These are phyloP conservation scores for Micromys minutus DNA, from an alignment of 2,113 vertebrate species.

Conservation along the genomic window DNA sequence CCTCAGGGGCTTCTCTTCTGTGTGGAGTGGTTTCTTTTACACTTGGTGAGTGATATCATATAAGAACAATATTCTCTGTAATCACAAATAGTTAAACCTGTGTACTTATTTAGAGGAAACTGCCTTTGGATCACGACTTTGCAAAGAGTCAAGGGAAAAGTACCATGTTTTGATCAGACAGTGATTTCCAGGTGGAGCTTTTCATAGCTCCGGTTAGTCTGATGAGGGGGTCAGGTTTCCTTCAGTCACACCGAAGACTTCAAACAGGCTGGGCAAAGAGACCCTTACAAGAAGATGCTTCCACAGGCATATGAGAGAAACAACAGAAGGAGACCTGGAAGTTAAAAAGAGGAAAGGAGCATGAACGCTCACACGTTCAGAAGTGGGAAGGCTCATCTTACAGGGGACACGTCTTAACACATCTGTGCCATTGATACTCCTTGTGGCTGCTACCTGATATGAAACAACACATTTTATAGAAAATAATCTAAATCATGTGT, in stretches of 20 bases:
- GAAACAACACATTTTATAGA: background rate
- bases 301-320: too few species aligned
- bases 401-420: background rate
- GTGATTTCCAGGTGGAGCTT: background rate
- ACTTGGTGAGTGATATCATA: background rate
- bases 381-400: background rate
- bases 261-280: background rate
- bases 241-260: background rate
- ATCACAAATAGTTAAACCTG: background rate
- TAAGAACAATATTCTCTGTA: background rate
- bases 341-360: background rate
- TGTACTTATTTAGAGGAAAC: background rate
- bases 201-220: background rate
- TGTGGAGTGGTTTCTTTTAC: background rate
- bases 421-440: background rate
- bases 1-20: background rate
- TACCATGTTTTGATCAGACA: background rate
- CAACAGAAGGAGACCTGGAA: background rate
- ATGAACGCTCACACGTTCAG: background rate
- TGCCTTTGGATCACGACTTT: background rate
- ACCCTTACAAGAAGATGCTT: background rate
- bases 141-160: background rate
- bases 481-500: background rate
- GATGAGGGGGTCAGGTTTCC: background rate
- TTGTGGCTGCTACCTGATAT: background rate